Percentiles rank a stretch among this genome's conserved stretches.
Evolutionary conservation across 2,113 vertebrate genomes (phyloP).

Genomic region (Coracopsis vasa): DNA sequence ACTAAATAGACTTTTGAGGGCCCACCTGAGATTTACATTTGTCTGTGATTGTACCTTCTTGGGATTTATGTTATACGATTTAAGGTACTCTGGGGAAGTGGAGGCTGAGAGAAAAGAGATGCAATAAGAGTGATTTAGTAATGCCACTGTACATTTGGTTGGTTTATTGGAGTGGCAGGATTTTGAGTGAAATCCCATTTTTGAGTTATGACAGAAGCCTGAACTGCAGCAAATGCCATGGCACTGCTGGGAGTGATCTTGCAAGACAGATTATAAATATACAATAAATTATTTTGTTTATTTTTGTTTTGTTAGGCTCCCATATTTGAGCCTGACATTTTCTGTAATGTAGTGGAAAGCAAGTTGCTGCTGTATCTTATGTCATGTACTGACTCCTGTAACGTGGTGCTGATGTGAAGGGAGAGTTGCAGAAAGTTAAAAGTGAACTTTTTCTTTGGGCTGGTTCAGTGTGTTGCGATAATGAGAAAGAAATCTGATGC

Average conservation of each 20-base stretch:
- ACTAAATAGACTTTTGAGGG: background rate
- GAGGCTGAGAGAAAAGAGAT: background rate
- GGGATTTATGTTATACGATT: background rate
- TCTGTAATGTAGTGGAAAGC: background rate
- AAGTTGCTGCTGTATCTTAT: background rate
- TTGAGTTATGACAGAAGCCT: background rate
- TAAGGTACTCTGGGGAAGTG: background rate
- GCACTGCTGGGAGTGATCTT: constrained; percentile 27
- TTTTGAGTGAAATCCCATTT: constrained; percentile 15
- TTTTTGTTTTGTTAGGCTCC: background rate
- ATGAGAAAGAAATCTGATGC: constrained; percentile 46
- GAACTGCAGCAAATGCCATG: background rate
- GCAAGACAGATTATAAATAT: background rate
- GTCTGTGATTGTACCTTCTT: background rate
- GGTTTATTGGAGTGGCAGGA: background rate
- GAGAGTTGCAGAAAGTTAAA: background rate
- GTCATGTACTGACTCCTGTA: background rate
- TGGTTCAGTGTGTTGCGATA: background rate
- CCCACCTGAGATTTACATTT: background rate
- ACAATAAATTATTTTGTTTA: background rate
- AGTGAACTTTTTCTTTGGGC: background rate
- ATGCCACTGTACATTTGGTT: background rate
- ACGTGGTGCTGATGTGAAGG: background rate
- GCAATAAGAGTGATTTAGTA: background rate
- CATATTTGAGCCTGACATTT: background rate